A percentile compares a stretch with the other conserved stretches of the same genome.
These are phyloP conservation scores for Leptoteleia sp. DNA, from an alignment of 1,140 invertebrate genomes.

Conservation along the genomic window DNA sequence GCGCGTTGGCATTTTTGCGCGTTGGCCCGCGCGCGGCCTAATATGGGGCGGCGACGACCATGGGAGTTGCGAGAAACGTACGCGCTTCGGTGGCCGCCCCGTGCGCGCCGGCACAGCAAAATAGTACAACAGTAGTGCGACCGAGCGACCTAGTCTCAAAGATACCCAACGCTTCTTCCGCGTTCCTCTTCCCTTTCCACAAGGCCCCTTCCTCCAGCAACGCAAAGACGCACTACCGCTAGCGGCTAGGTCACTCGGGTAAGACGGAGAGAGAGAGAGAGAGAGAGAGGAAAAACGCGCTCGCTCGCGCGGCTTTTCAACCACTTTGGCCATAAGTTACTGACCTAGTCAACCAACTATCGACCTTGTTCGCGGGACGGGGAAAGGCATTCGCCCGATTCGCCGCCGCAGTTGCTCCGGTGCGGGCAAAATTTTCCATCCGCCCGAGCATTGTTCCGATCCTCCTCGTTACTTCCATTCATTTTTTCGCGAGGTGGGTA, in stretches of 20 bases:
- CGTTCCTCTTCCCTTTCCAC: constrained; percentile 80
- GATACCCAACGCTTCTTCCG: constrained; percentile 79
- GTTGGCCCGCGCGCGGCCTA: constrained; percentile 49
- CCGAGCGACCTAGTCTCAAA: constrained; percentile 80
- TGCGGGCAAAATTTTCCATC: too few relatives aligned
- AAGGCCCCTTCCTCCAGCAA: constrained; percentile 67
- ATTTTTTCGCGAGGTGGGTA: too few relatives aligned
- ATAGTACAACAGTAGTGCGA: constrained; percentile 79
- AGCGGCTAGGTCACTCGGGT: constrained; percentile 64
- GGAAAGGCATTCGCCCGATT: constrained; percentile 26
- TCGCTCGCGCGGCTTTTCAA: constrained; percentile 45
- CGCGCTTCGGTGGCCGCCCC: constrained; percentile 59
- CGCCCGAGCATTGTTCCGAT: too few relatives aligned
- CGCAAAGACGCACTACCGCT: constrained; percentile 66
- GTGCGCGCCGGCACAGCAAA: constrained; percentile 68
- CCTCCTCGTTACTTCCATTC: too few relatives aligned
- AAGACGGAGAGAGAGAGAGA: constrained; percentile 49
- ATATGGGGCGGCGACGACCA: constrained; percentile 67
- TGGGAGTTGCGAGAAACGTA: constrained; percentile 65
- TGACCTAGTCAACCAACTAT: constrained; percentile 67
- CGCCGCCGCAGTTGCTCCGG: not conserved
- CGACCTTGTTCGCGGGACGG: constrained; percentile 53
- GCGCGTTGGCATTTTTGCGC: constrained; percentile 34
- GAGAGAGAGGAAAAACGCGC: too few relatives aligned
- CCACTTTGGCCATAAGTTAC: constrained; percentile 64